phyloP scores from a whole-genome alignment of 35 echinoderm and acorn worm genomes.

The Lytechinus pictus region DNA sequence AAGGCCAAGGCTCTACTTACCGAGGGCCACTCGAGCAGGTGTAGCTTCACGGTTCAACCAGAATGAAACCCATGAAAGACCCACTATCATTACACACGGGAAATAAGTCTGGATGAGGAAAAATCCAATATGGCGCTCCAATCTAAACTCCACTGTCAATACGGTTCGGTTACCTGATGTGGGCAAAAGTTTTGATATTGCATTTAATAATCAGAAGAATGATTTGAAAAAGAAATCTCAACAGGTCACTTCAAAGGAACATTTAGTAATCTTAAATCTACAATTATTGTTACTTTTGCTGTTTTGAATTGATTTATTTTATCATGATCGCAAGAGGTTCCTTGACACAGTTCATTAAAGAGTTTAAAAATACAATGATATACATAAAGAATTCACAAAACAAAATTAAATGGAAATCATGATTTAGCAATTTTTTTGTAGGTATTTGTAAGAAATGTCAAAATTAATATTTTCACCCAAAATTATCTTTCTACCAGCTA shows the following conservation, averaged over 20 bases:
- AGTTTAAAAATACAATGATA: too few species aligned
- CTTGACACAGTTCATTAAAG: not conserved
- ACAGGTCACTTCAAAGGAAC: not conserved
- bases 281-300: too few species aligned
- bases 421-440: too few species aligned
- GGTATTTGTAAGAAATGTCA: too few species aligned
- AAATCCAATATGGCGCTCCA: constrained; percentile 80
- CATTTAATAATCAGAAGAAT: not conserved
- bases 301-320: too few species aligned
- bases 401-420: too few species aligned
- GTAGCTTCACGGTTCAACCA: constrained; percentile 94
- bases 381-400: too few species aligned
- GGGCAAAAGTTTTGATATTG: not conserved
- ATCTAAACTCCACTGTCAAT: constrained; percentile 67
- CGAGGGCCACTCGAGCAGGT: constrained; percentile 86
- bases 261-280: too few species aligned
- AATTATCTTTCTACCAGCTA: too few species aligned
- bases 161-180: constrained; percentile 81
- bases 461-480: too few species aligned
- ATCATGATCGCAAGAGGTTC: not conserved
- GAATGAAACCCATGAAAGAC: constrained; percentile 94
- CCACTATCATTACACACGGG: constrained; percentile 85
- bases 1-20: constrained; percentile 14
- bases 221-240: not conserved
- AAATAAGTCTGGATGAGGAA: constrained; percentile 95